A percentile compares a stretch with the other conserved stretches of the same genome.
Evolutionary conservation across 1,140 invertebrate species (phyloP).

Genomic region (Brachionus rubens): DNA sequence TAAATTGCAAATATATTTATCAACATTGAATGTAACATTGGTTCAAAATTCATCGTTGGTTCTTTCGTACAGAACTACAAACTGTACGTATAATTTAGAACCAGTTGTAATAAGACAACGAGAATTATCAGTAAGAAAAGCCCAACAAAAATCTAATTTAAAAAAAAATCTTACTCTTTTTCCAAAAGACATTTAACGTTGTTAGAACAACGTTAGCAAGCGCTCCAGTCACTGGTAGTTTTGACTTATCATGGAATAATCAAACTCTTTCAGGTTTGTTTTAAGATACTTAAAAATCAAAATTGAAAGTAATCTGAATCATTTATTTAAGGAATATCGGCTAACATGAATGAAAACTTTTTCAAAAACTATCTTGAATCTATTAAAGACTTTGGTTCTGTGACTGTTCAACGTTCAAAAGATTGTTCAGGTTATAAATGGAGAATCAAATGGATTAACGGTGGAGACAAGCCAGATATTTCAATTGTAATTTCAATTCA

Average conservation of each 20-base stretch:
- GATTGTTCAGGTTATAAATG: constrained; percentile 49
- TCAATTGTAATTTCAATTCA: not conserved
- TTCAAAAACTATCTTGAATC: constrained; percentile 32
- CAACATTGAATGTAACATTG: not conserved
- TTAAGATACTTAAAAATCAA: not conserved
- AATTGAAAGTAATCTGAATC: too few species aligned
- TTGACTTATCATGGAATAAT: not conserved
- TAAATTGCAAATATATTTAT: not conserved
- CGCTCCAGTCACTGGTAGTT: not conserved
- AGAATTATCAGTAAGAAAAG: too few species aligned
- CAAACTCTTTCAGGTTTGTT: not conserved
- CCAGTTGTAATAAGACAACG: not conserved
- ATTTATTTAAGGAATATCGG: not conserved
- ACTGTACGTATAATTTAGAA: not conserved
- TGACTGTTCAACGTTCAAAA: constrained; percentile 10
- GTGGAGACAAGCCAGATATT: constrained; percentile 50
- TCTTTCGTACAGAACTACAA: not conserved
- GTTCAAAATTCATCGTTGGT: not conserved
- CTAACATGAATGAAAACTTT: not conserved
- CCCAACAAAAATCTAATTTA: too few species aligned
- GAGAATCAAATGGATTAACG: constrained; percentile 49
- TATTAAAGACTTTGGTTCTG: not conserved
- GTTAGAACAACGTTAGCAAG: not conserved
- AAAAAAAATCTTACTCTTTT: too few species aligned
- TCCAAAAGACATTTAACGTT: not conserved